phyloP scores from a whole-genome alignment of 2,113 vertebrate species.

The Arvicanthis niloticus region DNA sequence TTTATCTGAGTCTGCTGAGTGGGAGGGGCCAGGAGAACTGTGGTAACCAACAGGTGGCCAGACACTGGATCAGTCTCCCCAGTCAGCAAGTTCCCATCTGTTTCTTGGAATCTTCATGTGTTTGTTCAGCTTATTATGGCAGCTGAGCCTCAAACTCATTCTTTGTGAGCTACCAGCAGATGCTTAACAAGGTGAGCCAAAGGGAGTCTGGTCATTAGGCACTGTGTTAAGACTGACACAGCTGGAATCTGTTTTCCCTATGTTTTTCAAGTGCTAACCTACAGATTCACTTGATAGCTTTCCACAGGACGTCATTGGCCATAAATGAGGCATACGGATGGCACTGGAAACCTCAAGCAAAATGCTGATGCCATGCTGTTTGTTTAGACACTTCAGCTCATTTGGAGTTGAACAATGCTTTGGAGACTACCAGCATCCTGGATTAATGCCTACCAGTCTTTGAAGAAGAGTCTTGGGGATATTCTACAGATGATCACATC shows the following conservation, averaged over 20 bases:
- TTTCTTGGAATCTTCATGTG: conserved; percentile 20
- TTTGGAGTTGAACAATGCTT: not conserved
- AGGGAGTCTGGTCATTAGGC: conserved; percentile 47
- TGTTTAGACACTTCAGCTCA: not conserved
- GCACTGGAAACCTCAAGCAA: conserved; percentile 24
- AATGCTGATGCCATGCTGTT: not conserved
- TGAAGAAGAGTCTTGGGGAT: conserved; percentile 7
- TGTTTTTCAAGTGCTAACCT: conserved; percentile 65
- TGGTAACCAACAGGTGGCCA: conserved; percentile 68
- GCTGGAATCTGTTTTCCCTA: conserved; percentile 21
- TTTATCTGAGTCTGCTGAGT: not conserved
- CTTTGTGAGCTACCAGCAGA: conserved; percentile 39
- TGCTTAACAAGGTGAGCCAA: conserved; percentile 73
- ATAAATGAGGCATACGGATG: not conserved
- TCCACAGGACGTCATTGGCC: not conserved
- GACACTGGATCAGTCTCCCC: conserved; percentile 29
- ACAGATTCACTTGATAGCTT: conserved; percentile 29
- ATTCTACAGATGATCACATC: not conserved
- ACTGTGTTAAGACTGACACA: conserved; percentile 49
- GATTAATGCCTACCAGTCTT: not conserved
- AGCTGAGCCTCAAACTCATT: conserved; percentile 65
- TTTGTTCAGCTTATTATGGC: conserved; percentile 51
- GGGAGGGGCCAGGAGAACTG: not conserved
- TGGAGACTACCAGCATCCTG: not conserved
- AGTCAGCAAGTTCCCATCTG: conserved; percentile 72